A percentile compares a stretch with the other conserved stretches of the same genome.
These are phyloP conservation scores for Acanthopleura granulata DNA, from an alignment of 2,888 invertebrate species.

Conservation along the genomic window DNA sequence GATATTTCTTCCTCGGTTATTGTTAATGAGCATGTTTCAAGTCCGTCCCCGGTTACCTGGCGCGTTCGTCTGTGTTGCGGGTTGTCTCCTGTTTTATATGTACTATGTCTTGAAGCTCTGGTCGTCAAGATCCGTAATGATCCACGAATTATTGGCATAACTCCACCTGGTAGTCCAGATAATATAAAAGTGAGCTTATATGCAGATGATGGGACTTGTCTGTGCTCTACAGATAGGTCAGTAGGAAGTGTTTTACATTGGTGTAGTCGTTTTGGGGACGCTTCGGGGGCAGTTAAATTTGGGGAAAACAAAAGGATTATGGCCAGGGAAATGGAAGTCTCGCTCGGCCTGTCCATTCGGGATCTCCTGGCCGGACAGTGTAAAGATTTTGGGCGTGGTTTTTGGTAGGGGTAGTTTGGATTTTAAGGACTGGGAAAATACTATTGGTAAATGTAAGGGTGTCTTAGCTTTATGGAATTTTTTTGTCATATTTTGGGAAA, in stretches of 20 bases:
- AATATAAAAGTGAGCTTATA: slow-evolving; percentile 10
- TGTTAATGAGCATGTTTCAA: slow-evolving; percentile 18
- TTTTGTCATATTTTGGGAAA: background rate
- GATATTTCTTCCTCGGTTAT: slow-evolving; percentile 9
- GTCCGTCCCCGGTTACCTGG: slow-evolving; percentile 11
- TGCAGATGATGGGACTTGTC: slow-evolving; percentile 21
- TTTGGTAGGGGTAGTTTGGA: background rate
- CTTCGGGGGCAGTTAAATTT: background rate
- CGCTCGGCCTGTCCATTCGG: slow-evolving; percentile 10
- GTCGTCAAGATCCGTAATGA: slow-evolving; percentile 17
- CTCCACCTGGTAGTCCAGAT: slow-evolving; percentile 16
- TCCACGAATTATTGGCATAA: slow-evolving; percentile 15
- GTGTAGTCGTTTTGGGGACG: background rate
- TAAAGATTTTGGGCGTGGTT: background rate
- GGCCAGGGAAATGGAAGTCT: slow-evolving; percentile 17
- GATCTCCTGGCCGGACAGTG: slow-evolving; percentile 9
- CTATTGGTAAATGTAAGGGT: background rate
- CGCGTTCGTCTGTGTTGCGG: slow-evolving; percentile 25
- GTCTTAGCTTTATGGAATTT: background rate
- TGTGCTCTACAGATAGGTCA: background rate
- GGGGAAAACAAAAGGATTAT: slow-evolving; percentile 11
- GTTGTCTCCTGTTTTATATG: slow-evolving; percentile 22
- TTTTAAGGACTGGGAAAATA: background rate
- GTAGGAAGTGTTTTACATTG: background rate
- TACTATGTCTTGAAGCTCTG: slow-evolving; percentile 22